phyloP scores from a whole-genome alignment of 2,113 vertebrate genomes.

The Anhinga rufa region DNA sequence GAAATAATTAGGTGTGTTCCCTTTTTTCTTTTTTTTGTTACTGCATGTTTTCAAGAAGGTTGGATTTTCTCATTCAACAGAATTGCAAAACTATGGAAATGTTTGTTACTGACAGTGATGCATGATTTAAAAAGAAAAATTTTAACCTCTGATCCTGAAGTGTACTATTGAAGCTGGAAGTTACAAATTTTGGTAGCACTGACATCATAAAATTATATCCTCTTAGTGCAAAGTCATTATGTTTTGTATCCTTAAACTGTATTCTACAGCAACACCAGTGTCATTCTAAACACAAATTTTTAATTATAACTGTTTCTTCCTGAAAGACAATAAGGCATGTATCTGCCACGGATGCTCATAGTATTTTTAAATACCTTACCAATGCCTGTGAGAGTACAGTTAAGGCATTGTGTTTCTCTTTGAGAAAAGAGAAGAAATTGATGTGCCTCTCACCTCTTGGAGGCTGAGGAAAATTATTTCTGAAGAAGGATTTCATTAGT shows the following conservation, averaged over 20 bases:
- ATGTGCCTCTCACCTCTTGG: neutral
- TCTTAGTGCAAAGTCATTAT: neutral
- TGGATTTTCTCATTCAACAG: neutral
- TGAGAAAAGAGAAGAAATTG: neutral
- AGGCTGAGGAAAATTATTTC: neutral
- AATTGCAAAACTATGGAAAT: neutral
- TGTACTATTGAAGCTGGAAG: neutral
- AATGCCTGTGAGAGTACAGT: neutral
- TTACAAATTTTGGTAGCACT: neutral
- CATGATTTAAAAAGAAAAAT: neutral
- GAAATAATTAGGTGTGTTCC: conserved; percentile 32
- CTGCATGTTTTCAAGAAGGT: conserved; percentile 3
- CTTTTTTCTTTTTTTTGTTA: neutral
- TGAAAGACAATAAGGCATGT: neutral
- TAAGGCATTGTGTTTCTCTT: neutral
- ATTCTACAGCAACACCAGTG: neutral
- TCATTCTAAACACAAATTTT: neutral
- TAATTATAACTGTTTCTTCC: neutral
- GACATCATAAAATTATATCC: neutral
- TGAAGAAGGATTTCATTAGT: neutral
- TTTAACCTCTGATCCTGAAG: neutral
- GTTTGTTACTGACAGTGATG: neutral
- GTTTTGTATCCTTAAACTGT: neutral
- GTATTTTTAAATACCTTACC: neutral
- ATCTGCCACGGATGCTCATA: neutral